Conservation (phyloP, 1,140 invertebrate genomes). For the Philotrypesis tridentata region DNA sequence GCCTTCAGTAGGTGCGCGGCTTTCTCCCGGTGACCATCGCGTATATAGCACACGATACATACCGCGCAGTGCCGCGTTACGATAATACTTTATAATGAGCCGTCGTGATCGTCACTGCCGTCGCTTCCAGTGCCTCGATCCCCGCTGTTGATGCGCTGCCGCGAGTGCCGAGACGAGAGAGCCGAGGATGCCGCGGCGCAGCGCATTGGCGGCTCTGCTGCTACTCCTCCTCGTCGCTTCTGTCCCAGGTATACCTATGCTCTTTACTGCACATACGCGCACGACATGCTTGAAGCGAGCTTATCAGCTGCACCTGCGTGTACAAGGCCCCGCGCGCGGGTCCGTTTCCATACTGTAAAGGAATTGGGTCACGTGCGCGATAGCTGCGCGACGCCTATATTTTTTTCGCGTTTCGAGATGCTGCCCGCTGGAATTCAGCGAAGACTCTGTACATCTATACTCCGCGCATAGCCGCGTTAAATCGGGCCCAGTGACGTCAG, state of each 20-base stretch:
- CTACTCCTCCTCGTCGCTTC: not conserved
- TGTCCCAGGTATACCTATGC: not conserved
- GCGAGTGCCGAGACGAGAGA: too few species aligned
- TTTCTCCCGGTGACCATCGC: not conserved
- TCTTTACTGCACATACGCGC: not conserved
- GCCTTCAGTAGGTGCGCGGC: not conserved
- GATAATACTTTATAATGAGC: too few species aligned
- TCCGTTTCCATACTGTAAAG: too few species aligned
- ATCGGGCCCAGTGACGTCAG: not conserved
- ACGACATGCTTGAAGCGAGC: not conserved
- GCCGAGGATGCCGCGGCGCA: not conserved
- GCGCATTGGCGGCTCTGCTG: not conserved
- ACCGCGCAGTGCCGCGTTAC: not conserved
- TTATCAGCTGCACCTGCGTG: not conserved
- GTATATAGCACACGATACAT: too few species aligned
- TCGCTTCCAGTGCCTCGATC: too few species aligned
- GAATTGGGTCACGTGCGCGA: too few species aligned
- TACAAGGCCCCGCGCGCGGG: too few species aligned
- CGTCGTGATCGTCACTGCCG: not conserved
- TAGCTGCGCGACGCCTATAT: too few species aligned
- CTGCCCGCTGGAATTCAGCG: not conserved
- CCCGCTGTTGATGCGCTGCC: too few species aligned
- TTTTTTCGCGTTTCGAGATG: too few species aligned
- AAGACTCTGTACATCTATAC: too few species aligned
- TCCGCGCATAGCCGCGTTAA: not conserved